These are phyloP conservation scores for Koerneria pararmatus DNA, from an alignment of 2,888 invertebrate species.

Conservation along the genomic window DNA sequence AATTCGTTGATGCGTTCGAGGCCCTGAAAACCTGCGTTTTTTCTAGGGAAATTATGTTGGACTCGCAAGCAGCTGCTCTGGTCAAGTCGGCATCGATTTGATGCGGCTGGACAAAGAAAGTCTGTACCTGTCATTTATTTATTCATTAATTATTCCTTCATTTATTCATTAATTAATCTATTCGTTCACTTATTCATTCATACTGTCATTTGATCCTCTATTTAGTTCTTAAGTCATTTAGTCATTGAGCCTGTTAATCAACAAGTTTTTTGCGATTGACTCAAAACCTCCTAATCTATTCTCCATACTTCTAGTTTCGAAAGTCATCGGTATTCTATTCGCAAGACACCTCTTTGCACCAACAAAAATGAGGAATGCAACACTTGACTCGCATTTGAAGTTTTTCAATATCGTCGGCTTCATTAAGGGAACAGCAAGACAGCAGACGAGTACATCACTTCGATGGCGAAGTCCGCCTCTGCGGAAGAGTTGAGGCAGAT, in stretches of 20 bases:
- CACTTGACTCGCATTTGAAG: background rate
- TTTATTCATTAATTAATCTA: background rate
- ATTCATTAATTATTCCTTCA: background rate
- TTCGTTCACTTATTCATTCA: background rate
- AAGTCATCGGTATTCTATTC: no score
- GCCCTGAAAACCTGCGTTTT: background rate
- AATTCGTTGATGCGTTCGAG: no score
- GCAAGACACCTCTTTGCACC: no score
- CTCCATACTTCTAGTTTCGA: no score
- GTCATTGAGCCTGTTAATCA: no score
- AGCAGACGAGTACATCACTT: conserved; percentile 58
- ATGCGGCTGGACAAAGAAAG: conserved; percentile 55
- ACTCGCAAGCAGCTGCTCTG: conserved; percentile 53
- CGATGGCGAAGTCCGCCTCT: conserved; percentile 55
- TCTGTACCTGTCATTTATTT: conserved; percentile 25
- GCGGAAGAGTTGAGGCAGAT: conserved; percentile 52
- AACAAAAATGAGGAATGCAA: no score
- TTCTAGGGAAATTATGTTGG: conserved; percentile 57
- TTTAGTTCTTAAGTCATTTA: no score
- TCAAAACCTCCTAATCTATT: no score
- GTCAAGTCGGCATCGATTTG: conserved; percentile 56
- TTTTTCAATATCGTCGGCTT: background rate
- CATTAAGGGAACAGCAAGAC: conserved; percentile 54
- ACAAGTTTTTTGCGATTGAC: no score
- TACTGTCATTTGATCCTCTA: no score